Base-by-base conservation (phyloP, 2,888 invertebrate genomes). In the Scaptomyza reducta region DNA sequence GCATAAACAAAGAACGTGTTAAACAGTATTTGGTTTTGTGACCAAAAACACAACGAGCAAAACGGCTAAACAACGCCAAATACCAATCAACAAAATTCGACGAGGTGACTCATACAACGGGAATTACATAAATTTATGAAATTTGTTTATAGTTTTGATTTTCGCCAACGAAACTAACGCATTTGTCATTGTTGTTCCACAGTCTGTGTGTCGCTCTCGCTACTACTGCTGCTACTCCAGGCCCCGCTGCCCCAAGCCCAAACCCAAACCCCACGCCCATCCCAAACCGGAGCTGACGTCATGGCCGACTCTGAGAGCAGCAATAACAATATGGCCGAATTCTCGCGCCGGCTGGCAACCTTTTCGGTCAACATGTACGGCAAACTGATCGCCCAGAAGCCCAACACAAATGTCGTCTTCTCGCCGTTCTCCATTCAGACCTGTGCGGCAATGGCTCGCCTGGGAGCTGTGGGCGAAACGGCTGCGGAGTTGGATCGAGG, bases 371-470 rank as follows among this genome's bases (percentile, higher is more conserved):
- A 79, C 6, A 29, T 88, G 40, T 87, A 81, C 33, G 59, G 60
- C 22, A 71, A 79, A 31, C 64, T 85, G 88, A 27, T 57, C 22
- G 35, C 63, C 1, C 45, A 55, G 92, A 41, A 92, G 25, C 92
- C 94, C 3, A 82, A 92, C 2, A 93, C 93, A 38, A 96, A 96
- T 90, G 92, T 96, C 53, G 92, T 96, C 10, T 89, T 96, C 54
- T 97, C 96, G 0, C 96, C 97, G 0, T 92, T 96, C 59, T 96
- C 96, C 13, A 91, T 96, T 65, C 96, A 96, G 90, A 90, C 96
- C 64, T 94, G 95, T 1, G 90, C 96, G 47, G 94, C 95, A 0
- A 93, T 96, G 87, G 92, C 96, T 1, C 95, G 94, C 51, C 94
- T 96, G 88, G 97, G 96, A 0, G 94, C 96, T 0, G 92, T 92